Conservation (phyloP, 2,797 vertebrate species). For the Anolis apletophallus region DNA sequence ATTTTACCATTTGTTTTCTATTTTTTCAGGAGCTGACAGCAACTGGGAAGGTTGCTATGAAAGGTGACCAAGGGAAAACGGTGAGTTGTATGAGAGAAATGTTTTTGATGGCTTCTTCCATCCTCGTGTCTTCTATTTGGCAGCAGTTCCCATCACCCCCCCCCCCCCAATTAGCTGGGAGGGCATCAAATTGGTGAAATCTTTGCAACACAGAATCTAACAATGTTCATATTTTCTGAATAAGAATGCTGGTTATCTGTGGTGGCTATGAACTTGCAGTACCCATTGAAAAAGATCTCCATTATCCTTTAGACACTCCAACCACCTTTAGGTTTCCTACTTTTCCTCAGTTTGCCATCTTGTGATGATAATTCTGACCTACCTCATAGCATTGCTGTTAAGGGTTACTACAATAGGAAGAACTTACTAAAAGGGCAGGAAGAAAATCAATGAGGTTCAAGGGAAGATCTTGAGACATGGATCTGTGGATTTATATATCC, state of each 20-base stretch:
- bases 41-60: background rate
- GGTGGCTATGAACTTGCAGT: too few species aligned
- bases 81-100: background rate
- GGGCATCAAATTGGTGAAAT: background rate
- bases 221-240: background rate
- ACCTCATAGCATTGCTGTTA: background rate
- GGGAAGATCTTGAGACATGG: too few species aligned
- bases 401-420: too few species aligned
- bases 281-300: too few species aligned
- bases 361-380: background rate
- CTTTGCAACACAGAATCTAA: background rate
- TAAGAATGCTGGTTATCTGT: background rate
- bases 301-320: too few species aligned
- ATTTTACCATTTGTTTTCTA: background rate
- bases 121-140: background rate
- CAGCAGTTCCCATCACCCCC: background rate
- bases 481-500: too few species aligned
- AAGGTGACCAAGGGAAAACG: conserved; percentile 16
- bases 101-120: background rate
- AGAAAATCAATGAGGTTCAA: too few species aligned
- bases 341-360: background rate
- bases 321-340: too few species aligned
- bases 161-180: background rate
- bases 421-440: too few species aligned
- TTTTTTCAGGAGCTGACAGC: conserved; percentile 20